Evolutionary conservation across 2,113 vertebrate genomes (phyloP).

Genomic region (Psettodes erumei): DNA sequence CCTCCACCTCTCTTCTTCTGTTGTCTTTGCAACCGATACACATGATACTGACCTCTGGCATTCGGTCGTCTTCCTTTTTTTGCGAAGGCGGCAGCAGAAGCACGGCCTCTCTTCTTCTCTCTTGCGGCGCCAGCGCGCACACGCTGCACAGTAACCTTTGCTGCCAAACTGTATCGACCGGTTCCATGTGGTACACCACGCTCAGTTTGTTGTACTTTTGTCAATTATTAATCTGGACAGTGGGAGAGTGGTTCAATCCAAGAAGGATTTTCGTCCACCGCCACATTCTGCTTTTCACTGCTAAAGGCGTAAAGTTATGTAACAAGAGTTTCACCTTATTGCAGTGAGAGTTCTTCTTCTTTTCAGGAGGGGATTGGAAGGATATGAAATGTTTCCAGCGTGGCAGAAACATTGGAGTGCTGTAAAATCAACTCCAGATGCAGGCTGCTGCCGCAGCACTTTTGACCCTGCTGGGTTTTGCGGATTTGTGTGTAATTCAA

Average conservation of each 20-base stretch:
- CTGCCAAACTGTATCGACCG: neutral
- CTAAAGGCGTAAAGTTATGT: neutral
- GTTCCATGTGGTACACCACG: neutral
- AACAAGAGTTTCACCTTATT: neutral
- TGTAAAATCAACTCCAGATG: constrained; percentile 58
- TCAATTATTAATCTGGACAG: constrained; percentile 25
- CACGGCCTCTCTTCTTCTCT: neutral
- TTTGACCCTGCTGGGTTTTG: neutral
- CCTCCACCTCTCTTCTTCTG: constrained; percentile 28
- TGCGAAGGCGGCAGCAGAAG: neutral
- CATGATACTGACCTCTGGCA: constrained; percentile 53
- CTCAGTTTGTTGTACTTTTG: neutral
- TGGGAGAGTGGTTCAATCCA: neutral
- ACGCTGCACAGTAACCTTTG: neutral
- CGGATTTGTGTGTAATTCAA: neutral
- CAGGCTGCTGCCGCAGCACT: neutral
- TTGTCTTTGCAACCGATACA: constrained; percentile 44
- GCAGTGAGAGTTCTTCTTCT: neutral
- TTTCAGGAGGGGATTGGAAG: neutral
- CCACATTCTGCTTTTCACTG: neutral
- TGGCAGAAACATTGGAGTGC: constrained; percentile 1
- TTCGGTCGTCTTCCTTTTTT: constrained; percentile 14
- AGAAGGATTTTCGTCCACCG: neutral
- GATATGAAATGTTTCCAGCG: neutral
- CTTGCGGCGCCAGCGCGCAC: neutral